Conservation (phyloP, 1,140 invertebrate genomes). For the Drosophila sulfurigaster region DNA sequence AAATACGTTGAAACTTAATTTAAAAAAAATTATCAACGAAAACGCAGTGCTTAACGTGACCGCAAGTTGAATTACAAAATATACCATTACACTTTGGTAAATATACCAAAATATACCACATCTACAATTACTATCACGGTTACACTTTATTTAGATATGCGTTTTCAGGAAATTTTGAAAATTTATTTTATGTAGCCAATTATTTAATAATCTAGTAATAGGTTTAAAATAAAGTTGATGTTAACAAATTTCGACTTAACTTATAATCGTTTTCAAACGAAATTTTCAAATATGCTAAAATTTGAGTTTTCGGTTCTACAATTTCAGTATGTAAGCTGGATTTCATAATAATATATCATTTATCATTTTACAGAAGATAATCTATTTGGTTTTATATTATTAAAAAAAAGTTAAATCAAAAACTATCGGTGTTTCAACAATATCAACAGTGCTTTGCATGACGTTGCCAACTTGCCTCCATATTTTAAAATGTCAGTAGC, state of each 20-base stretch:
- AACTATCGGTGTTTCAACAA: constrained; percentile 9
- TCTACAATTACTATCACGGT: not conserved
- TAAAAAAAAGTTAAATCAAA: too few relatives aligned
- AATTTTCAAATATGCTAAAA: too few relatives aligned
- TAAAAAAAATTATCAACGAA: constrained; percentile 81
- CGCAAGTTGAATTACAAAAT: constrained; percentile 3
- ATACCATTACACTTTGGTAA: not conserved
- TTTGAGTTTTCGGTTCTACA: too few relatives aligned
- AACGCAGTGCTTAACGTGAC: constrained; percentile 50
- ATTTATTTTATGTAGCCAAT: not conserved
- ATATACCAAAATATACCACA: not conserved
- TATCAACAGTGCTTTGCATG: constrained; percentile 28
- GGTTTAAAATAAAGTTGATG: too few relatives aligned
- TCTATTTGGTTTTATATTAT: too few relatives aligned
- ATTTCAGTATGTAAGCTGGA: too few relatives aligned
- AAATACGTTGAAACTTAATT: constrained; percentile 69
- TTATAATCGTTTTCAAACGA: too few relatives aligned
- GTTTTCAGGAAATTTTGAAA: not conserved
- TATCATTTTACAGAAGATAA: too few relatives aligned
- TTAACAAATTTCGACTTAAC: too few relatives aligned
- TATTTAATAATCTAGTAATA: not conserved
- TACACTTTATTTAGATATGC: not conserved
- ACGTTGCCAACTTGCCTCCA: constrained; percentile 7
- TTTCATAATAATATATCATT: too few relatives aligned
- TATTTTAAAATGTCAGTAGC: not conserved